A percentile compares a stretch with the other conserved stretches of the same genome.
These are phyloP conservation scores for Agonopterix arenella DNA, from an alignment of 2,888 invertebrate genomes.

Conservation along the genomic window DNA sequence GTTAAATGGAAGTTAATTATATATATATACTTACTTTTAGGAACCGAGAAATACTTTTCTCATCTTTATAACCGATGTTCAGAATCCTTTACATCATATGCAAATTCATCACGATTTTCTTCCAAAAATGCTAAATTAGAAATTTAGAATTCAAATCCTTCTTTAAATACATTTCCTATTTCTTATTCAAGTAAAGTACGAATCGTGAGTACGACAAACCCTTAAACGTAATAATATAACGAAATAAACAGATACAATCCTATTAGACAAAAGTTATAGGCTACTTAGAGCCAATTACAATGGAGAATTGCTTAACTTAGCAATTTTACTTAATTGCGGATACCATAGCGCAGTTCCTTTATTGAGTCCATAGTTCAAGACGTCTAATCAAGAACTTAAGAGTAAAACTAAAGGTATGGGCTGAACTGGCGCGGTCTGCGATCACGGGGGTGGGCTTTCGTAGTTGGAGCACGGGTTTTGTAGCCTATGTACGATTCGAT, in stretches of 20 bases:
- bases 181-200: neutral
- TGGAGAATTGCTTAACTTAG: conserved; percentile 25
- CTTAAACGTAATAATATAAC: conserved; percentile 15
- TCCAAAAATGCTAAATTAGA: neutral
- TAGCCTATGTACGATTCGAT: too few species aligned
- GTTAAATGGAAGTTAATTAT: too few species aligned
- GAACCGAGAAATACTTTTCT: too few species aligned
- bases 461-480: too few species aligned
- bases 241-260: conserved; percentile 39
- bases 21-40: too few species aligned
- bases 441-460: too few species aligned
- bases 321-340: conserved; percentile 28
- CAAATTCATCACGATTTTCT: neutral
- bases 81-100: too few species aligned
- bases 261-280: conserved; percentile 45
- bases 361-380: conserved; percentile 2
- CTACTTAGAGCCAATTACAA: conserved; percentile 47
- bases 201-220: neutral
- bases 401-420: too few species aligned
- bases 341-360: conserved; percentile 14
- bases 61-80: too few species aligned
- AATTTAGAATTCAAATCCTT: neutral
- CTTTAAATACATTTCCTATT: neutral
- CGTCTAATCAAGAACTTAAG: conserved; percentile 1
- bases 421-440: too few species aligned